Evolutionary conservation across 1,140 invertebrate genomes (phyloP), one percentile per base, ranked within the genome.

Genomic region (Drosophila sproati): DNA sequence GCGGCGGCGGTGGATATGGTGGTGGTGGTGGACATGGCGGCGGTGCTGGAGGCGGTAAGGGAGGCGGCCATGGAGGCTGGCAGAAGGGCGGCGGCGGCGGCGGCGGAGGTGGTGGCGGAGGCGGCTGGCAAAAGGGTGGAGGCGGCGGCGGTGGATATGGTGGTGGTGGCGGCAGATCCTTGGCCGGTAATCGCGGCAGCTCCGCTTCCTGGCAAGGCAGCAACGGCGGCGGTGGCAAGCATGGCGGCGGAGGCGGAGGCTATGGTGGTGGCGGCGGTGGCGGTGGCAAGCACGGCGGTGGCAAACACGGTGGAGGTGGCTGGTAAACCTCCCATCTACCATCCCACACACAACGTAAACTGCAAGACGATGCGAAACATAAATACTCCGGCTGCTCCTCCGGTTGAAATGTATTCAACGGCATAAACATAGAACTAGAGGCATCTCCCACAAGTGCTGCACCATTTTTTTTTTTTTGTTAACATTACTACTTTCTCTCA

Each of bases 141-240:
- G 70, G 69, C 8, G 69, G 69, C 28, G 75, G 81, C 3, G 66
- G 71, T 2, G 66, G 74, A 12, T 41, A 51, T 3, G 61, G 71
- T 5, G 61, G 67, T 3, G 41, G 66, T 39, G 51, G 43, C n/a
- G 66, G 80, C 60, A 82, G 70, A 12, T 82, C 79, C 28, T 32
- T 82, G 50, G 79, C 79, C 52, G 79, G 79, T 32, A 82, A 82
- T 35, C 79, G 79, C 7, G 79, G 79, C 50, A 78, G 69, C 50
- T 70, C 79, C 7, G 48, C 82, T 0, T 82, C 79, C 74, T 82
- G 80, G 73, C 73, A 75, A 31, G 61, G 54, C 41, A 60, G 67
- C 32, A 54, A 50, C 8, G 48, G 64, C 7, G 62, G 78, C 32
- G 48, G 34, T 57, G 73, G 73, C 41, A 73, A 74, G 50, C 63